phyloP scores from a whole-genome alignment of 30 jellyfish, hydroid and myxozoan genomes.

The Aurelia coerulea region DNA sequence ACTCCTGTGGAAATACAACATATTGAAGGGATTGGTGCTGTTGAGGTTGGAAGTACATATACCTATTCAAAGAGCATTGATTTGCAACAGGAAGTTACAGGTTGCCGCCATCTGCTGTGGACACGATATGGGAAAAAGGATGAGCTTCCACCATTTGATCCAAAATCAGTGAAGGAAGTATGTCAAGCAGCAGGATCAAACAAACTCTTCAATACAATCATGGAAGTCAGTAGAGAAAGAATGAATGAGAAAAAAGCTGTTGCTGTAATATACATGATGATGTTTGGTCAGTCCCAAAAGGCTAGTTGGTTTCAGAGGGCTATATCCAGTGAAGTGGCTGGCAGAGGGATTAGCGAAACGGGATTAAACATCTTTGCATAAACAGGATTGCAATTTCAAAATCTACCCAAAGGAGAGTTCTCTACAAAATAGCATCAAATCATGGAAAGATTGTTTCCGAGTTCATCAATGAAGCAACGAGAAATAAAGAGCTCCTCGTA shows the following conservation, averaged over 20 bases:
- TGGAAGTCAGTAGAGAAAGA: background rate
- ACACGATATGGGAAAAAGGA: background rate
- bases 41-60: too few species aligned
- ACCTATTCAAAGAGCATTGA: background rate
- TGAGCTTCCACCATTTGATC: constrained; percentile 1
- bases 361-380: background rate
- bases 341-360: background rate
- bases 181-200: background rate
- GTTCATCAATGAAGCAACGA: background rate
- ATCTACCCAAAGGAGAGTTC: background rate
- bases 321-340: too few species aligned
- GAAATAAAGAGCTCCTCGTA: too few species aligned
- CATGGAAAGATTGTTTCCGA: background rate
- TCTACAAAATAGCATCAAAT: background rate
- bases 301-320: too few species aligned
- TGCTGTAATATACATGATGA: background rate
- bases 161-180: background rate
- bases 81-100: background rate
- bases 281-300: too few species aligned
- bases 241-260: background rate
- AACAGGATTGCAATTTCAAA: background rate
- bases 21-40: too few species aligned
- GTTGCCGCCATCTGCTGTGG: background rate
- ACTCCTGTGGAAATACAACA: background rate
- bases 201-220: background rate